Conservation (phyloP, 64 coral and sea anemone genomes). For the Orbicella faveolata region DNA sequence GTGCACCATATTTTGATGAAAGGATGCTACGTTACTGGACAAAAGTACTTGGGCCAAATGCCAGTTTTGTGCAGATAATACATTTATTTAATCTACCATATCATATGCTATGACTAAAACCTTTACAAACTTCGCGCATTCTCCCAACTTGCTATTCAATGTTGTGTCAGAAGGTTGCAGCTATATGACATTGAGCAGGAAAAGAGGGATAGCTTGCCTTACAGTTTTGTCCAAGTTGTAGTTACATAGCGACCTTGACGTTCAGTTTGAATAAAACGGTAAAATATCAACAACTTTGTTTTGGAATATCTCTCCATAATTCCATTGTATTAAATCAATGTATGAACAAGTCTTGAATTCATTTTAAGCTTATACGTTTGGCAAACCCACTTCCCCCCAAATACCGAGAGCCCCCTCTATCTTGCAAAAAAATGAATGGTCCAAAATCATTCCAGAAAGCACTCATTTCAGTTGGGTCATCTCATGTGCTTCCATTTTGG, state of each 20-base stretch:
- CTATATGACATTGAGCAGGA: background rate
- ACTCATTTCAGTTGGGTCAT: background rate
- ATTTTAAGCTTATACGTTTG: no score
- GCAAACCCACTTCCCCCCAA: no score
- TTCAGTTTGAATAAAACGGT: slow-evolving; percentile 18
- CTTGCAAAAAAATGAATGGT: background rate
- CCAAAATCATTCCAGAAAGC: slow-evolving; percentile 23
- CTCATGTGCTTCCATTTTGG: slow-evolving; percentile 21
- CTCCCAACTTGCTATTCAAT: slow-evolving; percentile 23
- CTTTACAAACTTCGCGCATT: background rate
- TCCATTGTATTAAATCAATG: slow-evolving; percentile 20
- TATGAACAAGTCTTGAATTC: background rate
- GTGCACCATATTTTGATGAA: no score
- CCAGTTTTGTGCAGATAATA: no score
- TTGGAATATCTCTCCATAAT: slow-evolving; percentile 21
- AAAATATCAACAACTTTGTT: slow-evolving; percentile 16
- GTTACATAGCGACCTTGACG: background rate
- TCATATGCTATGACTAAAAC: no score
- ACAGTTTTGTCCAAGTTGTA: no score
- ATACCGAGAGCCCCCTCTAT: no score
- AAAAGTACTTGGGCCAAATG: no score
- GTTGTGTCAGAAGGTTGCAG: slow-evolving; percentile 10
- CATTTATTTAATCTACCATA: no score
- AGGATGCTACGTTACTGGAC: no score
- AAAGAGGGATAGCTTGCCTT: no score